Evolutionary conservation across 2,113 vertebrate species (phyloP).

Genomic region (Mesembrinibis cayennensis): DNA sequence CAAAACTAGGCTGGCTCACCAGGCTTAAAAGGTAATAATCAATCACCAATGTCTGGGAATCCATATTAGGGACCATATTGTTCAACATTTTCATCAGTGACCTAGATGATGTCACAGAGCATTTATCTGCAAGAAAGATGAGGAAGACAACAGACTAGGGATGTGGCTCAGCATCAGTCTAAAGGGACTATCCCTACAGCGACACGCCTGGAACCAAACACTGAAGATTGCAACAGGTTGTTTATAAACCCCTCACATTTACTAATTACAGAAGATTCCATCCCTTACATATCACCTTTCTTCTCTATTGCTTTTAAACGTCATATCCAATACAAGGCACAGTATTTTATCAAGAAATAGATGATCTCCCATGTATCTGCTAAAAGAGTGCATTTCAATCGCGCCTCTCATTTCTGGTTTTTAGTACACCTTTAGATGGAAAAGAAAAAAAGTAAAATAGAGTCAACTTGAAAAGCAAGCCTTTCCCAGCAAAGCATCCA

Average conservation of each 20-base stretch:
- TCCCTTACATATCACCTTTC: neutral
- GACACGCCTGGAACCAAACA: neutral
- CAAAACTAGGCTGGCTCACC: neutral
- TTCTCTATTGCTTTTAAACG: neutral
- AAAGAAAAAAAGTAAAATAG: neutral
- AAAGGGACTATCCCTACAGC: neutral
- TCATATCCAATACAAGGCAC: neutral
- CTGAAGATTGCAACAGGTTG: neutral
- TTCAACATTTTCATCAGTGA: neutral
- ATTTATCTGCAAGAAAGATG: neutral
- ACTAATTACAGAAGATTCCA: neutral
- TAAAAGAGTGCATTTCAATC: slow-evolving; percentile 25
- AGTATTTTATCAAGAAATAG: slow-evolving; percentile 33
- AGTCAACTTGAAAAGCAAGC: slow-evolving; percentile 21
- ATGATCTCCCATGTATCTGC: neutral
- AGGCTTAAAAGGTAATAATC: neutral
- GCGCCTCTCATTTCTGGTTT: slow-evolving; percentile 33
- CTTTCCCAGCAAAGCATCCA: neutral
- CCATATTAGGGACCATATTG: no score
- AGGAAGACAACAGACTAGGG: neutral
- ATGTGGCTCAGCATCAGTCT: neutral
- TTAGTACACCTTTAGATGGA: slow-evolving; percentile 1
- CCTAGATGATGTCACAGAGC: neutral
- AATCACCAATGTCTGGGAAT: neutral
- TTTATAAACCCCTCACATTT: neutral